A percentile compares a stretch with the other conserved stretches of the same genome.
Conservation (phyloP, 1,140 invertebrate genomes). For the Procambarus virginalis region DNA sequence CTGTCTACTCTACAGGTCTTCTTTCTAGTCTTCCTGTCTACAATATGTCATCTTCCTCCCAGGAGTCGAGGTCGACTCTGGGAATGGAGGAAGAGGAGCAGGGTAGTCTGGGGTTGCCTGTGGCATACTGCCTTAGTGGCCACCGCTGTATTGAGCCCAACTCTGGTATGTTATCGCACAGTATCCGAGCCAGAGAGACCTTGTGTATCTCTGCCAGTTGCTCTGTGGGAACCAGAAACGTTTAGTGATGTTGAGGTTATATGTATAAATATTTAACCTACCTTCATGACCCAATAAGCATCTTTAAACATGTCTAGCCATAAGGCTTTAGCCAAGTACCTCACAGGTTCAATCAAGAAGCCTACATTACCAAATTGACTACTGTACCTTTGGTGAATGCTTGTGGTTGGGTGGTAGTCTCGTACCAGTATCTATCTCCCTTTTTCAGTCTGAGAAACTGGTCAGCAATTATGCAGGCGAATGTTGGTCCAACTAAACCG, state of each 20-base stretch:
- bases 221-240: conserved; percentile 75
- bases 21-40: neutral
- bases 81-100: conserved; percentile 72
- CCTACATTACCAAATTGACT: neutral
- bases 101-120: conserved; percentile 67
- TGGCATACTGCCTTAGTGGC: conserved; percentile 54
- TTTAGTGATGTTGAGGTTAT: too few relatives aligned
- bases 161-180: conserved; percentile 82
- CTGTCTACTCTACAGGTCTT: too few relatives aligned
- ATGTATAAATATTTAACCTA: too few relatives aligned
- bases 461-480: conserved; percentile 78
- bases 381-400: conserved; percentile 82
- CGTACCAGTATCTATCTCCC: conserved; percentile 78
- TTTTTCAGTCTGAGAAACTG: conserved; percentile 78
- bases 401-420: conserved; percentile 79
- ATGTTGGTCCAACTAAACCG: conserved; percentile 78
- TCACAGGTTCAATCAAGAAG: too few relatives aligned
- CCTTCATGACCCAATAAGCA: too few relatives aligned
- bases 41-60: conserved; percentile 47
- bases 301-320: too few relatives aligned
- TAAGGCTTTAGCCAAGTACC: too few relatives aligned
- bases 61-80: conserved; percentile 87
- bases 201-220: conserved; percentile 81
- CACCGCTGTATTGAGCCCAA: conserved; percentile 73
- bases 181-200: conserved; percentile 80